These are phyloP conservation scores for Brachypalpus laphriformis DNA, from an alignment of 2,888 invertebrate species.

Conservation along the genomic window DNA sequence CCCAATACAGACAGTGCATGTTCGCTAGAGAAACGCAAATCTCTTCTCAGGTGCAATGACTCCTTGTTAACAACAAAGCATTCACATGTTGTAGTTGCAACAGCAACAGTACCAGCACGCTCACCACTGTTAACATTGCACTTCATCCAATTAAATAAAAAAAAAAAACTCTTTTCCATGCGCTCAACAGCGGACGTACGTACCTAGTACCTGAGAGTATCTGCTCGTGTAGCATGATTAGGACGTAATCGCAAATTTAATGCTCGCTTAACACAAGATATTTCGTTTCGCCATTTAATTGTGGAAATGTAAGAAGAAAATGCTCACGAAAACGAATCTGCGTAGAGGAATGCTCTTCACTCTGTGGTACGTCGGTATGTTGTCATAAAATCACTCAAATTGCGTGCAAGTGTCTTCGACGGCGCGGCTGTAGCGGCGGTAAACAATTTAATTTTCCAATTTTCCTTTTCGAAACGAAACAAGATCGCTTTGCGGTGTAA, in stretches of 20 bases:
- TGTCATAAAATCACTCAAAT: constrained; percentile 55
- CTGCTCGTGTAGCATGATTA: constrained; percentile 50
- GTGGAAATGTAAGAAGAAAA: constrained; percentile 37
- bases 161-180: constrained; percentile 11
- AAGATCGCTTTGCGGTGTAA: neutral
- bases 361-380: neutral
- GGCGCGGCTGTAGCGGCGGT: neutral
- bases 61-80: constrained; percentile 62
- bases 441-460: constrained; percentile 32
- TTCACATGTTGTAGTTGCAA: constrained; percentile 22
- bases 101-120: constrained; percentile 5
- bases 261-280: constrained; percentile 61
- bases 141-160: constrained; percentile 64
- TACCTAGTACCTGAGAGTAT: neutral
- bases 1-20: constrained; percentile 10
- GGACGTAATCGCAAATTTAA: constrained; percentile 68
- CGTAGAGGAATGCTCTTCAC: constrained; percentile 22
- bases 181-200: neutral
- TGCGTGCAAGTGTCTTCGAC: constrained; percentile 18
- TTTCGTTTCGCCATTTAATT: constrained; percentile 62
- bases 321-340: constrained; percentile 13
- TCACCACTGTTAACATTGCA: constrained; percentile 55
- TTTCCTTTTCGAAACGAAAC: neutral
- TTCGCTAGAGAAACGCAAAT: constrained; percentile 42
- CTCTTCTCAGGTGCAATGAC: constrained; percentile 55